A percentile compares a stretch with the other conserved stretches of the same genome.
Conservation (phyloP, 2,113 vertebrate genomes). For the Puffinus mauretanicus region DNA sequence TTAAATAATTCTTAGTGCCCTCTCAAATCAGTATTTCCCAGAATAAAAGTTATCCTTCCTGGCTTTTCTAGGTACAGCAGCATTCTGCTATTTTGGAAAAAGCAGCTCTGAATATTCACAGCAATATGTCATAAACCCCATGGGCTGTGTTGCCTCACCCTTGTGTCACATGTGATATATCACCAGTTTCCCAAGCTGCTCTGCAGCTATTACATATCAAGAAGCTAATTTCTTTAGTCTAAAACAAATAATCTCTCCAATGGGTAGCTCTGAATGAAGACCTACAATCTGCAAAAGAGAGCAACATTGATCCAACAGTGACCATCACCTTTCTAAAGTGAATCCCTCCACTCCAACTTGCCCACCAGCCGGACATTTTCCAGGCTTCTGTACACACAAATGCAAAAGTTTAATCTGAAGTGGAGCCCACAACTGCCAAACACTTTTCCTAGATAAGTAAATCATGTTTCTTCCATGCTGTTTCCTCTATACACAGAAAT, state of each 20-base stretch:
- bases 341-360: background rate
- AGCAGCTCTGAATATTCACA: slow-evolving; percentile 15
- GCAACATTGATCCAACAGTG: background rate
- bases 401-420: background rate
- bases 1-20: background rate
- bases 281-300: background rate
- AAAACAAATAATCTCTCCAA: background rate
- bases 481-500: background rate
- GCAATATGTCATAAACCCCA: slow-evolving; percentile 19
- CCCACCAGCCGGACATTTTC: background rate
- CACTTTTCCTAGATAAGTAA: background rate
- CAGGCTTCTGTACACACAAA: background rate
- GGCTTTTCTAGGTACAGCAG: background rate
- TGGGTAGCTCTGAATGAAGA: background rate
- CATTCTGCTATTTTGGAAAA: background rate
- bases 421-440: background rate
- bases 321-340: background rate
- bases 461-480: background rate
- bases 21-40: background rate
- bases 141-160: background rate
- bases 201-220: background rate
- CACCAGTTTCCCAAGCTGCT: background rate
- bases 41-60: background rate
- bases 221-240: background rate
- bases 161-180: background rate